Evolutionary conservation across 2,888 invertebrate genomes (phyloP), one percentile per base, ranked within the genome.

Genomic region (Ormyrus rosae): DNA sequence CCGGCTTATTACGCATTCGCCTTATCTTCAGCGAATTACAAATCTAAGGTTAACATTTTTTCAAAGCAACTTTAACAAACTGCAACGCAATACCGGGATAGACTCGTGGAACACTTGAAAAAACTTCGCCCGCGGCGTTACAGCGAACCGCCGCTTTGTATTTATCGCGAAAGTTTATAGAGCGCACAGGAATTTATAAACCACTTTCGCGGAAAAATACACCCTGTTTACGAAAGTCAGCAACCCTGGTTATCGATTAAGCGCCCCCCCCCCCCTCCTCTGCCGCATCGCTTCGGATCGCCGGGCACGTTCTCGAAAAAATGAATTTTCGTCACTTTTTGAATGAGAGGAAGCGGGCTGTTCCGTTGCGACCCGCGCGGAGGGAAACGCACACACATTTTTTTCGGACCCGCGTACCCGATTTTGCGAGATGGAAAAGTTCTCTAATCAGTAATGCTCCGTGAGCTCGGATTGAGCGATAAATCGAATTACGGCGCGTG

Each of bases 401-500:
- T 34, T 34, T 34, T 34, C 34, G 34, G 34, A 34, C 34, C 34
- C 0, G 4, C 34, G 34, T 34, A 4, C 34, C 34, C 34, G 34
- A 34, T 34, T 34, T 34, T 4, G 34, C 2, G 34, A 34, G 34
- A 34, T 34, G 34, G 34, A 34, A 34, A 34, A 34, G 34, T 34
- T 50, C 10, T 51, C 19, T 53, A 68, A 68, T 68, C 75, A 46
- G 50, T 67, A 58, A 75, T 67, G 60, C 58, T 34, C 46, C 0
- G 45, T 50, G 7, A 58, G n/a, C 11, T 63, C 11, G 61, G 9
- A 13, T 7, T 13, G 72, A n/a, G 9, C 75, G 4, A 68, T 75
- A 68, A 75, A 68, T 75, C 67, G 60, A 48, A 67, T 74, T 74
- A 67, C 6, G 13, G 19, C 73, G 53, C 4, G 13, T 0, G 50